Evolutionary conservation across 2,113 vertebrate genomes (phyloP).

Genomic region (Sakesphorus luctuosus): DNA sequence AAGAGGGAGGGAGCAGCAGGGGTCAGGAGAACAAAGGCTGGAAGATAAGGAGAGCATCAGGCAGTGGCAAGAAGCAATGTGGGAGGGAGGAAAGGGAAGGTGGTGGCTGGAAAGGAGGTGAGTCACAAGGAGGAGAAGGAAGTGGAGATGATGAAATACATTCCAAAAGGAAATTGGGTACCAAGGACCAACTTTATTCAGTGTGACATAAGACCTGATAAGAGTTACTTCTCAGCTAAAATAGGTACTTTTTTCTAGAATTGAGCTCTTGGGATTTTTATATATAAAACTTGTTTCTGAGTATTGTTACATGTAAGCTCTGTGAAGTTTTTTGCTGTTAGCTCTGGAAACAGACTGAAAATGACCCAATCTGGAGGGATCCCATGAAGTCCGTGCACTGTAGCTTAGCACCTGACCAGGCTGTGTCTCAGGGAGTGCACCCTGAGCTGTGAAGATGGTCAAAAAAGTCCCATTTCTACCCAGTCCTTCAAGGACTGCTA

Average conservation of each 20-base stretch:
- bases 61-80: background rate
- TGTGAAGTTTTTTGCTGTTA: background rate
- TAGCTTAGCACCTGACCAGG: background rate
- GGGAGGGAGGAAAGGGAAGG: background rate
- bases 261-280: background rate
- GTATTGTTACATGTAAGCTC: background rate
- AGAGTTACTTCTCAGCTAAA: background rate
- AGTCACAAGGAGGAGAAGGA: background rate
- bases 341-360: background rate
- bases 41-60: background rate
- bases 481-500: background rate
- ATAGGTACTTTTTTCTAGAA: background rate
- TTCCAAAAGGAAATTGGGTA: background rate
- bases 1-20: conserved; percentile 12
- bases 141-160: background rate
- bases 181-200: background rate
- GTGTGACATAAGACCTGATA: background rate
- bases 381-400: background rate
- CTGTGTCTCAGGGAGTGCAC: background rate
- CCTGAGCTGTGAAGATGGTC: background rate
- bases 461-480: background rate
- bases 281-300: background rate
- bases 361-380: fast-evolving
- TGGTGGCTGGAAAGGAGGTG: background rate
- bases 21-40: background rate